Conservation (phyloP, 2,113 vertebrate genomes). For the Poeciliopsis retropinna region DNA sequence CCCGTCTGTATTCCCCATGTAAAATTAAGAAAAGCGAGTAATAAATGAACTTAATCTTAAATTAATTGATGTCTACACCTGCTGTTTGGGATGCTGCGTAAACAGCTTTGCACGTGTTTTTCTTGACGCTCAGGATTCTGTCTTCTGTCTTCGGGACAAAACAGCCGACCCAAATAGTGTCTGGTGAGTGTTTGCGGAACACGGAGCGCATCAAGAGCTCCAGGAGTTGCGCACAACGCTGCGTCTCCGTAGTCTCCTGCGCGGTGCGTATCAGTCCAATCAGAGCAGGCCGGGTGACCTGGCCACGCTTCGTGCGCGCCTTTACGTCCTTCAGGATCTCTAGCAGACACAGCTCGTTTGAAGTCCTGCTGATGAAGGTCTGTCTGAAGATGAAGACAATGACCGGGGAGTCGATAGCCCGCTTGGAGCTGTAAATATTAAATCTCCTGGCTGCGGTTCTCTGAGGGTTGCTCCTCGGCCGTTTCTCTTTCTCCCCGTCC, state of each 20-base stretch:
- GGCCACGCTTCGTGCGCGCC: conserved; percentile 62
- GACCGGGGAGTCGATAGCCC: conserved; percentile 70
- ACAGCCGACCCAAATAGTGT: conserved; percentile 73
- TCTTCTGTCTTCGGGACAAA: conserved; percentile 67
- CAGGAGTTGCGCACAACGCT: conserved; percentile 54
- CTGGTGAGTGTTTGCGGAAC: conserved; percentile 69
- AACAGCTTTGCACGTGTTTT: conserved; percentile 69
- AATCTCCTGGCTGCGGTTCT: conserved; percentile 21
- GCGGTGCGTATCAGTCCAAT: conserved; percentile 72
- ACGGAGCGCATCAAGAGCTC: conserved; percentile 71
- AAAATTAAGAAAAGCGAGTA: no score
- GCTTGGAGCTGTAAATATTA: conserved; percentile 35
- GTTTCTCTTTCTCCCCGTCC: neutral
- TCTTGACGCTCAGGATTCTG: conserved; percentile 68
- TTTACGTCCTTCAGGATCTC: conserved; percentile 80
- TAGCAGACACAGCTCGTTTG: conserved; percentile 50
- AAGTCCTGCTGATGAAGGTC: conserved; percentile 52
- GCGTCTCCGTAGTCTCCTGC: conserved; percentile 51
- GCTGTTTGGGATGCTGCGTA: conserved; percentile 62
- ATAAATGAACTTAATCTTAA: no score
- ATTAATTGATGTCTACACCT: conserved; percentile 52
- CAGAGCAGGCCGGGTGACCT: conserved; percentile 63
- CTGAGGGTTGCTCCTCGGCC: neutral
- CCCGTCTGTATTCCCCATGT: neutral
- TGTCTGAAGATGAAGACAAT: conserved; percentile 79